phyloP scores from a whole-genome alignment of 2,888 invertebrate genomes.

The Athalia circularis region DNA sequence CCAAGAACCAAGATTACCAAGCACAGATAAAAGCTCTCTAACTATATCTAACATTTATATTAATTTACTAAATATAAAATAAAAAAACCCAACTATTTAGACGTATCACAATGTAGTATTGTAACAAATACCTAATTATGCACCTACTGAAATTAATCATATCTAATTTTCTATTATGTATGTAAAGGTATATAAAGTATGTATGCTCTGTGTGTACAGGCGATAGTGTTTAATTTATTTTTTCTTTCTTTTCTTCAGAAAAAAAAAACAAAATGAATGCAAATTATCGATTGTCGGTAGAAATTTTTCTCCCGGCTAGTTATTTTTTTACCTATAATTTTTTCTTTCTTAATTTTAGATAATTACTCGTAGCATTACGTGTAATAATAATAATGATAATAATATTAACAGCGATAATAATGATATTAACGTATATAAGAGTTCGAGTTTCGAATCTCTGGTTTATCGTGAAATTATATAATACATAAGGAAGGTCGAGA shows the following conservation, averaged over 20 bases:
- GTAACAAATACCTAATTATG: no score
- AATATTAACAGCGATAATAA: no score
- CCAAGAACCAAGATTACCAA: constrained; percentile 73
- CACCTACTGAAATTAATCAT: no score
- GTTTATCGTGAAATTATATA: not conserved
- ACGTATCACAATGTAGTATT: not conserved
- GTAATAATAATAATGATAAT: not conserved
- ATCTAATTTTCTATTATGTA: no score
- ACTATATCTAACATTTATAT: constrained; percentile 35
- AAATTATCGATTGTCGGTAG: not conserved
- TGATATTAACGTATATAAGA: not conserved
- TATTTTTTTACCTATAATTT: not conserved
- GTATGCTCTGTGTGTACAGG: constrained; percentile 22
- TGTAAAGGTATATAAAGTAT: constrained; percentile 1
- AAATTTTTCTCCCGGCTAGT: not conserved
- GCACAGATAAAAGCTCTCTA: constrained; percentile 55
- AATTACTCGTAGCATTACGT: not conserved
- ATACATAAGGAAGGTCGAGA: not conserved
- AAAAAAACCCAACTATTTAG: constrained; percentile 21
- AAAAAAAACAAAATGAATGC: not conserved
- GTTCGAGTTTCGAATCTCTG: not conserved
- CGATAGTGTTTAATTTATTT: no score
- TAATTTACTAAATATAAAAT: constrained; percentile 19
- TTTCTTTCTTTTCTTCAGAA: constrained; percentile 14
- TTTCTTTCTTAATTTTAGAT: not conserved